Evolutionary conservation across 2,113 vertebrate species (phyloP).

Genomic region (Rhinoderma darwinii): DNA sequence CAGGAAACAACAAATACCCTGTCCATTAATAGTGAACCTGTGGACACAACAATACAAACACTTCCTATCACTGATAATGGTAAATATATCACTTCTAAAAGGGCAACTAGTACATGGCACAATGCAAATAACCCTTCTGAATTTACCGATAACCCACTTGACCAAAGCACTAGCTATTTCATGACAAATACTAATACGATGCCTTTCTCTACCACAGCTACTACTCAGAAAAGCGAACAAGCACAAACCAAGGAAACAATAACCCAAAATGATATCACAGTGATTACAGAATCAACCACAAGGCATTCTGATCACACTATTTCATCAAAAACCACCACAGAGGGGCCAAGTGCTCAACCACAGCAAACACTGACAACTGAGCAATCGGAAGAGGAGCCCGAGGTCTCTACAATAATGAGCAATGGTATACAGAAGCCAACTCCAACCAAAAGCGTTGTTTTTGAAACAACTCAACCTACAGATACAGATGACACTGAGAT

Average conservation of each 20-base stretch:
- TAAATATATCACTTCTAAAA: constrained; percentile 15
- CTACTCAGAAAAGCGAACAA: neutral
- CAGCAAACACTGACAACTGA: neutral
- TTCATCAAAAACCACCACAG: neutral
- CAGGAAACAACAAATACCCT: constrained; percentile 19
- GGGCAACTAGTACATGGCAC: constrained; percentile 9
- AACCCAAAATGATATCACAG: neutral
- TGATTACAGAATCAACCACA: neutral
- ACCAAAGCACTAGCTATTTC: neutral
- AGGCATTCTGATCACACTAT: neutral
- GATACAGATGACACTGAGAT: neutral
- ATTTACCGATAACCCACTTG: neutral
- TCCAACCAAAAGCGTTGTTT: neutral
- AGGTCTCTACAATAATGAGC: neutral
- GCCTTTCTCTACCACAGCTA: constrained; percentile 21
- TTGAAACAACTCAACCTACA: neutral
- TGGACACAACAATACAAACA: constrained; percentile 11
- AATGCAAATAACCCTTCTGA: neutral
- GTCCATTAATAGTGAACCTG: constrained; percentile 30
- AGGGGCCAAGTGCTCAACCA: neutral
- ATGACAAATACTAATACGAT: constrained; percentile 18
- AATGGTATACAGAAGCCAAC: neutral
- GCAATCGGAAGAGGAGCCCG: neutral
- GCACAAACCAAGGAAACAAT: constrained; percentile 52
- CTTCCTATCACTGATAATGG: neutral